phyloP scores from a whole-genome alignment of 2,888 invertebrate genomes.

The Mesorhabditis spiculigera region DNA sequence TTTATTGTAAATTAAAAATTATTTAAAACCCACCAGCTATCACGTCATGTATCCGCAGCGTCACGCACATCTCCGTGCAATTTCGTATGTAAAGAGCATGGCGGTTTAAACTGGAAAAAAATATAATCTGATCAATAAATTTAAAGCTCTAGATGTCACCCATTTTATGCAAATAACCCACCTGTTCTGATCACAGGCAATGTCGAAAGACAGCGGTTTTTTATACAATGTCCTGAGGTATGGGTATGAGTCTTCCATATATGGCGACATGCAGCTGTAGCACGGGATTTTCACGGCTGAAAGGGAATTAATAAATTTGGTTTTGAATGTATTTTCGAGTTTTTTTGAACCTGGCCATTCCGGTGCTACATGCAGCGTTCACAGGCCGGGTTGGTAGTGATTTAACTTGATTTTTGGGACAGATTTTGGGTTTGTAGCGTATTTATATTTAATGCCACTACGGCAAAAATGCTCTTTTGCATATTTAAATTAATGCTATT shows the following conservation, averaged over 20 bases:
- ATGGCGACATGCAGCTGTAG: conserved; percentile 56
- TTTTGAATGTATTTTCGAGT: not conserved
- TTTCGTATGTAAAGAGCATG: conserved; percentile 46
- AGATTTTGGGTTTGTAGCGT: too few relatives aligned
- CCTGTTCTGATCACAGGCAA: conserved; percentile 51
- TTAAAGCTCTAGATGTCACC: too few relatives aligned
- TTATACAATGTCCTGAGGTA: conserved; percentile 53
- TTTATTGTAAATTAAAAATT: conserved; percentile 3
- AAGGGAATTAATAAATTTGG: conserved; percentile 13
- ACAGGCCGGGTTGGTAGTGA: too few relatives aligned
- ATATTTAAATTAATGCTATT: too few relatives aligned
- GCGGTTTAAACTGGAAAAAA: conserved; percentile 47
- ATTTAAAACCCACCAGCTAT: conserved; percentile 45
- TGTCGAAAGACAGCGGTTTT: conserved; percentile 49
- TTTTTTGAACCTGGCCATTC: too few relatives aligned
- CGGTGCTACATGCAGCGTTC: too few relatives aligned
- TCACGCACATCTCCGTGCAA: conserved; percentile 56
- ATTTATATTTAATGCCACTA: too few relatives aligned
- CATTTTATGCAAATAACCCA: conserved; percentile 9
- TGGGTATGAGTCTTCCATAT: conserved; percentile 52
- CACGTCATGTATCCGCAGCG: conserved; percentile 52
- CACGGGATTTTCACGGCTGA: conserved; percentile 52
- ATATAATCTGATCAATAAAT: too few relatives aligned
- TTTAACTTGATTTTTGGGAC: too few relatives aligned
- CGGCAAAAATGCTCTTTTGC: too few relatives aligned